Percentiles rank a stretch among this genome's conserved stretches.
Evolutionary conservation across 2,888 invertebrate genomes (phyloP).

Genomic region (Andrena camellia): DNA sequence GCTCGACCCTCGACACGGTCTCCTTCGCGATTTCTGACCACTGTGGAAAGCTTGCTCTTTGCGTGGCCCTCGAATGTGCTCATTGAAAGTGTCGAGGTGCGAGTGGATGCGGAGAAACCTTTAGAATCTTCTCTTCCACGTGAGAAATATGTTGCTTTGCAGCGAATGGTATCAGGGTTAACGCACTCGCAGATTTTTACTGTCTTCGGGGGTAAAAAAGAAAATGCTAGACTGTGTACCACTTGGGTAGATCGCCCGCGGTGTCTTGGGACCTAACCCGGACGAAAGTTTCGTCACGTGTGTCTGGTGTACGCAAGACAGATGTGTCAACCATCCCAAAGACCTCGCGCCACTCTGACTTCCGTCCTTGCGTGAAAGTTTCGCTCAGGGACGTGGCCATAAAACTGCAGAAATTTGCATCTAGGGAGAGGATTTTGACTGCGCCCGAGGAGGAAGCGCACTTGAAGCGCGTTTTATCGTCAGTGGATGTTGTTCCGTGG

Average conservation of each 20-base stretch:
- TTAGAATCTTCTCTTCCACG: too few species aligned
- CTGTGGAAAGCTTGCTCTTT: too few species aligned
- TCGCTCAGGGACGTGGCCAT: too few species aligned
- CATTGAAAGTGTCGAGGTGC: too few species aligned
- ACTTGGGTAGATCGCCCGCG: not conserved
- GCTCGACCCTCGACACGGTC: too few species aligned
- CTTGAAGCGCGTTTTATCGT: not conserved
- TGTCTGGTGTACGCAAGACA: slow-evolving; percentile 35
- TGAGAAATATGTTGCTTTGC: too few species aligned
- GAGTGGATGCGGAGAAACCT: too few species aligned
- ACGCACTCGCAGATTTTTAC: slow-evolving; percentile 11
- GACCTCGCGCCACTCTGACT: not conserved
- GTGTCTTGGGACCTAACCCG: not conserved
- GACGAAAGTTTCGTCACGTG: slow-evolving; percentile 28
- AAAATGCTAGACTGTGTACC: not conserved
- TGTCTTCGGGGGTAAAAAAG: not conserved
- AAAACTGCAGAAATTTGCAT: not conserved
- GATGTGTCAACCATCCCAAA: slow-evolving; percentile 20
- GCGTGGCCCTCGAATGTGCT: too few species aligned
- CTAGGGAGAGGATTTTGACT: not conserved
- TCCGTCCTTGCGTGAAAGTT: too few species aligned
- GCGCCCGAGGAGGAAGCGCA: not conserved
- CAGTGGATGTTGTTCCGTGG: slow-evolving; percentile 13
- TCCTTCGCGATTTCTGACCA: too few species aligned
- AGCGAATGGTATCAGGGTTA: not conserved